A percentile compares a stretch with the other conserved stretches of the same genome.
Evolutionary conservation across 2,797 vertebrate genomes (phyloP).

Genomic region (Balearica regulorum): DNA sequence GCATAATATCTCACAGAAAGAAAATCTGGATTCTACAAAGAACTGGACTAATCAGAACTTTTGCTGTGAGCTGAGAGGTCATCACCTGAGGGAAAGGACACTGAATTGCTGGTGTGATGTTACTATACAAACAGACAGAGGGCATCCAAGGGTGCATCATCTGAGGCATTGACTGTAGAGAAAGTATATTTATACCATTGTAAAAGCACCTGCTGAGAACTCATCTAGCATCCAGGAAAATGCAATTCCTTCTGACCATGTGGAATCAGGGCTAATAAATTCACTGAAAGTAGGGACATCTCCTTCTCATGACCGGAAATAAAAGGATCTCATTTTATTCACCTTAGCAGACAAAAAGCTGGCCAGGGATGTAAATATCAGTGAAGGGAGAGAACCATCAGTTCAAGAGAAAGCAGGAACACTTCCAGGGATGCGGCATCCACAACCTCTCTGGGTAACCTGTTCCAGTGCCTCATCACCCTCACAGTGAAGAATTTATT

Average conservation of each 20-base stretch:
- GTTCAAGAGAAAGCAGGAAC: neutral
- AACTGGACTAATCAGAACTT: neutral
- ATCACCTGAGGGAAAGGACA: neutral
- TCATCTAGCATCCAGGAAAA: neutral
- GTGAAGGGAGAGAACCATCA: neutral
- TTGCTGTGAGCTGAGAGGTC: neutral
- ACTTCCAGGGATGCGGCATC: no score
- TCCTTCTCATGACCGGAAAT: neutral
- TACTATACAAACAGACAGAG: neutral
- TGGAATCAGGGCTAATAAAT: neutral
- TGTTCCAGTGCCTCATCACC: no score
- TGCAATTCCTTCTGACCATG: neutral
- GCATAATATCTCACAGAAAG: neutral
- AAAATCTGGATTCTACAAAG: neutral
- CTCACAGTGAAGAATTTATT: no score
- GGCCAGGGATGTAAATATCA: neutral
- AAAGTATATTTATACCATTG: neutral
- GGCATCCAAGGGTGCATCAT: neutral
- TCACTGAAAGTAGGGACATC: neutral
- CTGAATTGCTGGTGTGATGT: neutral
- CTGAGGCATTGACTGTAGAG: neutral
- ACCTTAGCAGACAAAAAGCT: neutral
- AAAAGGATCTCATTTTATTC: neutral
- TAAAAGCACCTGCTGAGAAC: neutral
- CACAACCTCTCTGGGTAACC: no score